Conservation (phyloP, 1,140 invertebrate genomes). For the Drosophila pectinifera region DNA sequence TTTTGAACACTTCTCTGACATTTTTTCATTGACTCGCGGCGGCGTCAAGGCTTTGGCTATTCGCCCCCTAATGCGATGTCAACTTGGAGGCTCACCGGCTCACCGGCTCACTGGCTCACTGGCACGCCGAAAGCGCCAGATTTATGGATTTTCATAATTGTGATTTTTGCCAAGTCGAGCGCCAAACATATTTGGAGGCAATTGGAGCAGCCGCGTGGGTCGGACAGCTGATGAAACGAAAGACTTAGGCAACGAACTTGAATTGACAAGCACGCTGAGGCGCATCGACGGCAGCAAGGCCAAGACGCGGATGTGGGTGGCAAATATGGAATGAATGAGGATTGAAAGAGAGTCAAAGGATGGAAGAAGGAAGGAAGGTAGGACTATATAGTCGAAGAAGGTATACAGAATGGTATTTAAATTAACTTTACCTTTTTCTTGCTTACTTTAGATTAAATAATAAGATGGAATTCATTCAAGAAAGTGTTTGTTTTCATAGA, state of each 20-base stretch:
- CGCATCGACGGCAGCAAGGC: constrained; percentile 9
- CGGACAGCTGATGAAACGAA: constrained; percentile 47
- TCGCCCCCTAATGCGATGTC: constrained; percentile 43
- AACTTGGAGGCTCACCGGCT: constrained; percentile 13
- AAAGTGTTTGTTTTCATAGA: too few relatives aligned
- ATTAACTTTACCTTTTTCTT: too few relatives aligned
- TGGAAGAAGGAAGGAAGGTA: neutral
- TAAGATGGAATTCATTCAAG: too few relatives aligned
- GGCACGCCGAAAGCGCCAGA: too few relatives aligned
- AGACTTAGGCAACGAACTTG: constrained; percentile 80
- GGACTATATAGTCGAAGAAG: too few relatives aligned
- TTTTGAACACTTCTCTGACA: constrained; percentile 50
- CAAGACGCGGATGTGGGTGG: constrained; percentile 18
- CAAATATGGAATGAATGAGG: neutral
- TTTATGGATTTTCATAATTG: constrained; percentile 16
- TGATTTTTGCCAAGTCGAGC: constrained; percentile 30
- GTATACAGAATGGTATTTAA: too few relatives aligned
- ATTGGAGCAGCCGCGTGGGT: constrained; percentile 66
- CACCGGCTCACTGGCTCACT: too few relatives aligned
- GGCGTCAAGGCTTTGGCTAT: constrained; percentile 62
- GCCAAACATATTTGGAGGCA: neutral
- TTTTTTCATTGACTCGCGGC: constrained; percentile 55
- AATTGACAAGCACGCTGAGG: constrained; percentile 5
- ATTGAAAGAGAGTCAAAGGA: neutral
- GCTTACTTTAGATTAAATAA: too few relatives aligned